Evolutionary conservation across 1,140 invertebrate species (phyloP).

Genomic region (Conus betulinus): DNA sequence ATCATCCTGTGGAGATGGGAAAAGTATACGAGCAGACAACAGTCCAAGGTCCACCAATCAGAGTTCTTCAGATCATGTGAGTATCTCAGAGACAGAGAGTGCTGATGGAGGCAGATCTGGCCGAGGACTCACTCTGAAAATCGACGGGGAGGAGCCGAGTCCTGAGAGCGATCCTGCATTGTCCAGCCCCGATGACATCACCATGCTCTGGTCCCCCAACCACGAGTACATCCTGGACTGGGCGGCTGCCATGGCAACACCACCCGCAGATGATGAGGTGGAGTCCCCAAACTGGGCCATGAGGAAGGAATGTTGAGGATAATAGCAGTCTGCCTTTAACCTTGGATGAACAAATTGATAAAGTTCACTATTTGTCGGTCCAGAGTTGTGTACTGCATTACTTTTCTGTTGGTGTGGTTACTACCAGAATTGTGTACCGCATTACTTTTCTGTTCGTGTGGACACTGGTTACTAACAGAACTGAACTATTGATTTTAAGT

Average conservation of each 20-base stretch:
- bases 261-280: not conserved
- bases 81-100: not conserved
- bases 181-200: constrained; percentile 14
- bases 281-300: not conserved
- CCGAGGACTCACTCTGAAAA: not conserved
- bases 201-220: not conserved
- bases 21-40: not conserved
- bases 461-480: too few relatives aligned
- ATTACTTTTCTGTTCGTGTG: too few relatives aligned
- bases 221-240: constrained; percentile 23
- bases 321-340: too few relatives aligned
- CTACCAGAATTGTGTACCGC: too few relatives aligned
- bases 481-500: too few relatives aligned
- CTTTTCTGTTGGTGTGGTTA: too few relatives aligned
- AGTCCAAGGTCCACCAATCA: not conserved
- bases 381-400: too few relatives aligned
- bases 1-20: not conserved
- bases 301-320: too few relatives aligned
- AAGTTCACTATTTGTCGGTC: too few relatives aligned
- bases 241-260: constrained; percentile 16
- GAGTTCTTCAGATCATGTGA: not conserved
- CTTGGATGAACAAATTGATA: too few relatives aligned
- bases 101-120: not conserved
- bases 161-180: not conserved
- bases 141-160: not conserved